A percentile compares a stretch with the other conserved stretches of the same genome.
These are phyloP conservation scores for Pterocles orientalis DNA, from an alignment of 2,113 vertebrate species.

Conservation along the genomic window DNA sequence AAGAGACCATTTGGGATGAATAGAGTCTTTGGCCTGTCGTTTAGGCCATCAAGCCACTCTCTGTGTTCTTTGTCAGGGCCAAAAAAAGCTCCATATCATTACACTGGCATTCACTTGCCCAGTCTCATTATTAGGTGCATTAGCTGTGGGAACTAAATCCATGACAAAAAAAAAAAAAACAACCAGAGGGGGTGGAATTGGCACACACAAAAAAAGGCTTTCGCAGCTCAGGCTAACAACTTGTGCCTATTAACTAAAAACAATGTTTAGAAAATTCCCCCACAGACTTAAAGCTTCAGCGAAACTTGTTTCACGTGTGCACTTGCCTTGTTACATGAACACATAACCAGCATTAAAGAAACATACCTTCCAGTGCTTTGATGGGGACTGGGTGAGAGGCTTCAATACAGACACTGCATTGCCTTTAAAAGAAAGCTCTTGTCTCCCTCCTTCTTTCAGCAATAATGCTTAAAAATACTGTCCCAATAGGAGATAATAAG, in stretches of 20 bases:
- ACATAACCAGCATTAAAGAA: slow-evolving; percentile 53
- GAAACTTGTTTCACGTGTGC: slow-evolving; percentile 47
- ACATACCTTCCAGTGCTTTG: neutral
- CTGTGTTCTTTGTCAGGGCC: slow-evolving; percentile 76
- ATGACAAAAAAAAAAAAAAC: slow-evolving; percentile 66
- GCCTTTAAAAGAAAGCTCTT: neutral
- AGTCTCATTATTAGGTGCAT: slow-evolving; percentile 76
- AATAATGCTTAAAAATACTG: neutral
- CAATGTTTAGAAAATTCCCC: slow-evolving; percentile 75
- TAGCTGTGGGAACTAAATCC: slow-evolving; percentile 80
- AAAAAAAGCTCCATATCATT: slow-evolving; percentile 73
- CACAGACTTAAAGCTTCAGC: slow-evolving; percentile 38
- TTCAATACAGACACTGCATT: neutral
- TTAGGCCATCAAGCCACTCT: slow-evolving; percentile 63
- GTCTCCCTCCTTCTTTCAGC: neutral
- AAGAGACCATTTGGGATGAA: slow-evolving; percentile 34
- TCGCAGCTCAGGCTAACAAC: slow-evolving; percentile 75
- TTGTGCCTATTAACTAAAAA: slow-evolving; percentile 78
- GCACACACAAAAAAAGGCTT: slow-evolving; percentile 70
- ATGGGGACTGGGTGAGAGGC: neutral
- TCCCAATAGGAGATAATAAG: neutral
- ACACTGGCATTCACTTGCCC: slow-evolving; percentile 60
- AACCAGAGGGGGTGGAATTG: slow-evolving; percentile 63
- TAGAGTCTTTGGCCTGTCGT: slow-evolving; percentile 45
- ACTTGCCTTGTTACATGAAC: slow-evolving; percentile 44